These are phyloP conservation scores for Nestor notabilis DNA, from an alignment of 2,113 vertebrate species.

Conservation along the genomic window DNA sequence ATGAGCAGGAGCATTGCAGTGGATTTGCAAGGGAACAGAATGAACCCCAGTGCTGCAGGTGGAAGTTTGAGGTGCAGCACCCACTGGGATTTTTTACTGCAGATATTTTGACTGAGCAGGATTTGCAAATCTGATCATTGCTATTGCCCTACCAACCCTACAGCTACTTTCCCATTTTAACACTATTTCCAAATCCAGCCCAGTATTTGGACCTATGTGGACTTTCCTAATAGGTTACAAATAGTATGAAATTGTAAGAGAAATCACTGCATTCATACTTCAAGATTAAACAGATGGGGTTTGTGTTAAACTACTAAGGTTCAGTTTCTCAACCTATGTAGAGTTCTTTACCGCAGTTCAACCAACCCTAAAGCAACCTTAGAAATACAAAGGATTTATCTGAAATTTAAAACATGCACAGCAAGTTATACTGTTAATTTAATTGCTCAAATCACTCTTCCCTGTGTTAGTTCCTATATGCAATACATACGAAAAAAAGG, in stretches of 20 bases:
- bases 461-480: background rate
- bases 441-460: background rate
- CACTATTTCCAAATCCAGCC: background rate
- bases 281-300: background rate
- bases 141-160: background rate
- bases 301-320: background rate
- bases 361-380: background rate
- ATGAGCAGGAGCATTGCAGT: background rate
- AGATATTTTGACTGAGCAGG: background rate
- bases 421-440: background rate
- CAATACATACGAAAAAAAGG: background rate
- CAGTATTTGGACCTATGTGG: background rate
- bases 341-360: background rate
- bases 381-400: background rate
- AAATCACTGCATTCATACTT: background rate
- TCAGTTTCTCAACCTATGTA: background rate
- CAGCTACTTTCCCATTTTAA: background rate
- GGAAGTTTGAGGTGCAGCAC: background rate
- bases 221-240: background rate
- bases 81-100: background rate
- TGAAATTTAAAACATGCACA: background rate
- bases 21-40: background rate
- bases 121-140: background rate
- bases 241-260: background rate
- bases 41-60: background rate